A percentile compares a stretch with the other conserved stretches of the same genome.
These are phyloP conservation scores for Drosophila prostipennis DNA, from an alignment of 2,888 invertebrate species.

Conservation along the genomic window DNA sequence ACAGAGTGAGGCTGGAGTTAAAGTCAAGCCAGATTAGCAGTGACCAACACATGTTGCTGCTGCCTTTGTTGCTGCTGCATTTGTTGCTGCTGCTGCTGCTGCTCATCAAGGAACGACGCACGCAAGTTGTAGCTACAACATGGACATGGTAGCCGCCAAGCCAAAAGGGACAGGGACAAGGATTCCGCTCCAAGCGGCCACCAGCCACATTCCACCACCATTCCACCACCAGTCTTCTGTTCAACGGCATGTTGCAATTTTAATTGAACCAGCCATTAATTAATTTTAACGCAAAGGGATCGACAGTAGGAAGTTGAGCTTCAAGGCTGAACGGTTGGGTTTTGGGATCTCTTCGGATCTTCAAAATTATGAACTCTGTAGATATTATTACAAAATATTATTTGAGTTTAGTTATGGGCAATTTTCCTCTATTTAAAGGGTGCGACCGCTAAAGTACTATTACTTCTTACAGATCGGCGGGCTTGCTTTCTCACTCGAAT, in stretches of 20 bases:
- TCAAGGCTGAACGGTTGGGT: conserved; percentile 1
- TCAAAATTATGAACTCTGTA: too few relatives aligned
- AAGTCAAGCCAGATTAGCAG: conserved; percentile 68
- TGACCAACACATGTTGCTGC: conserved; percentile 66
- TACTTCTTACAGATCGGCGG: neutral
- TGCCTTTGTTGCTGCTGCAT: conserved; percentile 37
- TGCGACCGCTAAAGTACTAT: neutral
- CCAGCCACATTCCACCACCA: neutral
- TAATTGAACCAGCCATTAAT: conserved; percentile 84
- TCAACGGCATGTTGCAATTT: conserved; percentile 83
- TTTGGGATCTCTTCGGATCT: neutral
- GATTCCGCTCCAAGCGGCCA: conserved; percentile 17
- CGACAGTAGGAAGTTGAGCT: neutral
- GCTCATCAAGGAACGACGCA: conserved; percentile 73
- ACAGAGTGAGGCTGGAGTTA: conserved; percentile 34
- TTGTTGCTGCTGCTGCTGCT: conserved; percentile 37
- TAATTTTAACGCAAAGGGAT: conserved; percentile 76
- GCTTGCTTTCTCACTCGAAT: conserved; percentile 25
- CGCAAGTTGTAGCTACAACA: conserved; percentile 78
- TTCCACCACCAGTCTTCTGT: conserved; percentile 61
- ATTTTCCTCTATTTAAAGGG: neutral
- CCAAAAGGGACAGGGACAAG: conserved; percentile 34
- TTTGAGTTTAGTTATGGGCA: too few relatives aligned
- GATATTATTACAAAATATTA: too few relatives aligned
- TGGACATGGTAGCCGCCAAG: conserved; percentile 61